These are phyloP conservation scores for Dione juno DNA, from an alignment of 2,888 invertebrate species.

Conservation along the genomic window DNA sequence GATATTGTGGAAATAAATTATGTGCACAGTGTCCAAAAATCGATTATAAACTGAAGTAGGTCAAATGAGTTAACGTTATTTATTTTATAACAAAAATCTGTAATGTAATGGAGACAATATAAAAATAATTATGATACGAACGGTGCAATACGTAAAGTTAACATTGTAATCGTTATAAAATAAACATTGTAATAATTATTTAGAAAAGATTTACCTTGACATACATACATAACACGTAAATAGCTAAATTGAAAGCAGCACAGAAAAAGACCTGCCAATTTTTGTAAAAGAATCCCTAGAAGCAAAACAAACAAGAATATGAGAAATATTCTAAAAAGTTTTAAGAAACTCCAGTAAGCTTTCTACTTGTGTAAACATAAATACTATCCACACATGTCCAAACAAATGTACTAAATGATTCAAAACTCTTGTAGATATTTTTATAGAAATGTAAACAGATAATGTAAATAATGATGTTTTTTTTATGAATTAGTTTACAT, in stretches of 20 bases:
- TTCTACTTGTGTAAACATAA: constrained; percentile 11
- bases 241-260: constrained; percentile 2
- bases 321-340: constrained; percentile 16
- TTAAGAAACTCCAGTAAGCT: constrained; percentile 11
- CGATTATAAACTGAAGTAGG: too few species aligned
- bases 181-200: not conserved
- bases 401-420: constrained; percentile 1
- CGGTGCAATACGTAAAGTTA: too few species aligned
- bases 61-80: too few species aligned
- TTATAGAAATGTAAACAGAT: not conserved
- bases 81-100: too few species aligned
- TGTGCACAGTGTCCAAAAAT: too few species aligned
- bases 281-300: constrained; percentile 15
- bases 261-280: not conserved
- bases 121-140: too few species aligned
- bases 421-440: not conserved
- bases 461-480: too few species aligned
- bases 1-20: not conserved
- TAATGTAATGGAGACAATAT: too few species aligned
- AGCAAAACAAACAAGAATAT: constrained; percentile 26
- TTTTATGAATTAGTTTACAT: not conserved
- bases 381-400: not conserved
- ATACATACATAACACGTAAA: constrained; percentile 2
- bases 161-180: too few species aligned
- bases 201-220: not conserved